A percentile compares a stretch with the other conserved stretches of the same genome.
phyloP scores from a whole-genome alignment of 1,140 invertebrate genomes.

The Scaptomyza pallida region DNA sequence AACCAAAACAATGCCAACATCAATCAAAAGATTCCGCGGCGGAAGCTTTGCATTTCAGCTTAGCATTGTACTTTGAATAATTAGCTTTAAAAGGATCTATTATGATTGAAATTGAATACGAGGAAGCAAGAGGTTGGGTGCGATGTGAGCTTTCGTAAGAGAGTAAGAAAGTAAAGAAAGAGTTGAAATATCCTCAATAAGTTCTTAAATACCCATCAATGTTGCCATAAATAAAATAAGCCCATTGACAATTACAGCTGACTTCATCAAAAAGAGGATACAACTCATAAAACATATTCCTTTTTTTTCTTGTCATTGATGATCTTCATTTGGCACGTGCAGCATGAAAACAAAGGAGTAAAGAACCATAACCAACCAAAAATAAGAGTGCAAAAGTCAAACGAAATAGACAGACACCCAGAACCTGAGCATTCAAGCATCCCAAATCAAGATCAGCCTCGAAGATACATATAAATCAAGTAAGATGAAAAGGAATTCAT shows the following conservation, averaged over 20 bases:
- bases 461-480: slow-evolving; percentile 64
- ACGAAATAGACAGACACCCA: slow-evolving; percentile 53
- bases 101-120: slow-evolving; percentile 7
- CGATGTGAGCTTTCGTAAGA: neutral
- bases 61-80: slow-evolving; percentile 53
- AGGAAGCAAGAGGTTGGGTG: neutral
- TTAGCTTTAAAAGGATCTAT: slow-evolving; percentile 59
- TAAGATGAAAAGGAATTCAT: slow-evolving; percentile 26
- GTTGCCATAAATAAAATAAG: no score
- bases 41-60: slow-evolving; percentile 53
- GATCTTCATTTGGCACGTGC: slow-evolving; percentile 56
- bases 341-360: slow-evolving; percentile 5
- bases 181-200: no score
- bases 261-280: neutral
- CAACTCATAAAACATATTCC: slow-evolving; percentile 2
- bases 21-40: slow-evolving; percentile 64
- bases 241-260: neutral
- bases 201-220: no score
- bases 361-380: slow-evolving; percentile 13
- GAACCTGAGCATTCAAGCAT: slow-evolving; percentile 49
- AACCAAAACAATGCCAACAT: slow-evolving; percentile 66
- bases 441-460: slow-evolving; percentile 64
- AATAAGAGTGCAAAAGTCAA: slow-evolving; percentile 82
- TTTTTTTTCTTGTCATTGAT: neutral
- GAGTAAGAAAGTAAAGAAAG: neutral